A percentile compares a stretch with the other conserved stretches of the same genome.
Conservation (phyloP, 2,888 invertebrate species). For the Liopterus haemorrhoidalis region DNA sequence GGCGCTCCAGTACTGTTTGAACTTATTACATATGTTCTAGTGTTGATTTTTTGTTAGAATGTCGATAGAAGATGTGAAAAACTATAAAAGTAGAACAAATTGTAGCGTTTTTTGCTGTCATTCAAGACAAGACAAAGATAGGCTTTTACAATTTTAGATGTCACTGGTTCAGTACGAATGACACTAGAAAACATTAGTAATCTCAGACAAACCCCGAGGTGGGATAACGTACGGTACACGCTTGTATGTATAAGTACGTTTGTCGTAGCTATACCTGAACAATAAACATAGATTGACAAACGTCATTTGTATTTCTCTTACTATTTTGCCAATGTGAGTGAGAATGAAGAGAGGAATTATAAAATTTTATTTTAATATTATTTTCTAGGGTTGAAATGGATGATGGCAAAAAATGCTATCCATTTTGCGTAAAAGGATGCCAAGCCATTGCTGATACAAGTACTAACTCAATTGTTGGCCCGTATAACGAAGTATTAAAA, state of each 20-base stretch:
- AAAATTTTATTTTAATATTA: background rate
- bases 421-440: constrained; percentile 42
- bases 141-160: background rate
- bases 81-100: too few relatives aligned
- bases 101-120: too few relatives aligned
- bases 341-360: constrained; percentile 10
- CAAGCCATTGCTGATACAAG: constrained; percentile 46
- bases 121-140: too few relatives aligned
- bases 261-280: too few relatives aligned
- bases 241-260: too few relatives aligned
- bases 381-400: constrained; percentile 32
- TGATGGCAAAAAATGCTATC: constrained; percentile 30
- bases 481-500: constrained; percentile 40
- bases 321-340: background rate
- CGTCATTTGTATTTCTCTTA: background rate
- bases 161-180: too few relatives aligned
- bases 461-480: constrained; percentile 45
- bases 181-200: too few relatives aligned
- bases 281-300: too few relatives aligned
- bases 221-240: too few relatives aligned
- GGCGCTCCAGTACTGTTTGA: constrained; percentile 9
- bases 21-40: constrained; percentile 12
- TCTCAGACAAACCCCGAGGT: too few relatives aligned
- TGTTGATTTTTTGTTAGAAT: too few relatives aligned
- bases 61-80: too few relatives aligned